phyloP scores from a whole-genome alignment of 1,140 invertebrate genomes.

The Diorhabda sublineata region DNA sequence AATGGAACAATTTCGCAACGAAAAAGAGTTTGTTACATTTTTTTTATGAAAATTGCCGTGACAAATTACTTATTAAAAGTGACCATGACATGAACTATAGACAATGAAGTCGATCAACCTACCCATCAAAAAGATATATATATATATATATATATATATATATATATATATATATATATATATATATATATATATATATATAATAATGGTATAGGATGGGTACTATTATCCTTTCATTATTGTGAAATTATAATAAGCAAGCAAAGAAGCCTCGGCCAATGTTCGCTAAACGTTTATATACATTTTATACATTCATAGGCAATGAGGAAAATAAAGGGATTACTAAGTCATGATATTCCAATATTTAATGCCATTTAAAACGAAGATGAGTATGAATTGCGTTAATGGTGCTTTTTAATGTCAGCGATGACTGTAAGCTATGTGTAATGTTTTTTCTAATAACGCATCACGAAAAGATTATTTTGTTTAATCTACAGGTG shows the following conservation, averaged over 20 bases:
- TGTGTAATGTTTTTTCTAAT: background rate
- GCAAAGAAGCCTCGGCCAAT: background rate
- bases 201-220: background rate
- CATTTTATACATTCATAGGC: background rate
- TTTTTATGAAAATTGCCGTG: too few relatives aligned
- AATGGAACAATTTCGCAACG: too few relatives aligned
- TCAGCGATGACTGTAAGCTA: conserved; percentile 1
- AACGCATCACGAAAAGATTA: conserved; percentile 1
- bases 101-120: background rate
- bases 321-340: conserved; percentile 4
- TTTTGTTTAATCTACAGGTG: conserved; percentile 2
- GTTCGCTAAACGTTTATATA: background rate
- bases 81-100: too few relatives aligned
- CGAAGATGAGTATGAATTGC: conserved; percentile 5
- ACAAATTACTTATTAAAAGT: too few relatives aligned
- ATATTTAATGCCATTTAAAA: conserved; percentile 1
- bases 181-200: background rate
- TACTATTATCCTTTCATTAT: background rate
- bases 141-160: too few relatives aligned
- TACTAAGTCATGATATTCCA: conserved; percentile 4
- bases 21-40: too few relatives aligned
- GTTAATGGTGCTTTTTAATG: background rate
- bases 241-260: background rate
- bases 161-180: too few relatives aligned
- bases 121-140: background rate